Base-by-base conservation (phyloP, 2,888 invertebrate species). In the Keiferia lycopersicella region DNA sequence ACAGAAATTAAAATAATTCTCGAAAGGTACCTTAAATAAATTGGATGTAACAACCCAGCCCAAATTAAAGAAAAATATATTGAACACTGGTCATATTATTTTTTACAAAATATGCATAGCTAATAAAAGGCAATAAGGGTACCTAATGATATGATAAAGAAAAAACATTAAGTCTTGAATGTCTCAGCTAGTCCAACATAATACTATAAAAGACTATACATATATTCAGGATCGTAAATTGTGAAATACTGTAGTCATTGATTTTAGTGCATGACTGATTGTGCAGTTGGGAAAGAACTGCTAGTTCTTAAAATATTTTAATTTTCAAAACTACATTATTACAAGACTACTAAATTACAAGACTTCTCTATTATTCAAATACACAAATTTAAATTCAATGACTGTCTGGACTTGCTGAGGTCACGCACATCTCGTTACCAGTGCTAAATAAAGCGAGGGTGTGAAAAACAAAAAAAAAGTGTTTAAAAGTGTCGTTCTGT, bases 401-500 rank as follows among this genome's bases (percentile, higher is more conserved):
- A 14, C 26, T 30, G 0, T 26, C 22, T 53, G 53, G 53, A 30
- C 53, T 53, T 14, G 18, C 30, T 26, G 53, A 26, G 20, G 26
- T 26, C 30, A 26, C 30, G 18, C 20, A 53, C n/a, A 53, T 56
- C 71, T 71, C 69, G 57, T 62, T 69, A 72, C 70, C 69, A 69
- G 67, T 74, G 74, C 71, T 71, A 70, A 67, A 53, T 53, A 53
- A 66, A 78, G 81, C 79, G 68, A n/a, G 73, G 63, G 78, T 80
- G 77, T 76, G 72, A 14, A 70, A 71, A 69, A 76, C 77, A 73
- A 77, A 75, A 74, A 75, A 72, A 69, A 74, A 70, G 77, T 80
- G 81, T 79, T 76, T 67, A 74, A 77, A 74, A 75, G 78, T 80
- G 79, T 74, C 77, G 79, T 78, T 68, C 70, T 74, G 73, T 80